Percentiles rank a stretch among this genome's conserved stretches.
Conservation (phyloP, 2,888 invertebrate genomes). For the Platycheirus rosarum region DNA sequence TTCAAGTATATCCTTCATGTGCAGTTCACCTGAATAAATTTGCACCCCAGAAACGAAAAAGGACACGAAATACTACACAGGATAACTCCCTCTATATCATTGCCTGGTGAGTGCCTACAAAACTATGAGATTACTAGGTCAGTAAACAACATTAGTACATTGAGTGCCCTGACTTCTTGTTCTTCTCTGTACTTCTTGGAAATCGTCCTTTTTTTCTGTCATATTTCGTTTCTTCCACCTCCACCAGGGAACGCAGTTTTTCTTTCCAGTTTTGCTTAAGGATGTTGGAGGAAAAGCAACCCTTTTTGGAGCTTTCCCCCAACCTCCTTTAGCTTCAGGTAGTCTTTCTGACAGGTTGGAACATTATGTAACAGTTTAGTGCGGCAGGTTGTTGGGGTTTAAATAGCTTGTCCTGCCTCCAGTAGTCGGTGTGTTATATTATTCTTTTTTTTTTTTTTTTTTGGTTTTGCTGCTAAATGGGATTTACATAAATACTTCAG, state of each 20-base stretch:
- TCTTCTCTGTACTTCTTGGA: neutral
- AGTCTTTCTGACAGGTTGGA: slow-evolving; percentile 23
- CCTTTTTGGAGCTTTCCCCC: neutral
- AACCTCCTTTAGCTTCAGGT: neutral
- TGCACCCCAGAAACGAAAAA: slow-evolving; percentile 36
- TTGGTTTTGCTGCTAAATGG: slow-evolving; percentile 18
- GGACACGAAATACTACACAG: neutral
- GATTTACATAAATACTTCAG: slow-evolving; percentile 52
- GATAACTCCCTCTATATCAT: slow-evolving; percentile 12
- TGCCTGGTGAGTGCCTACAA: neutral
- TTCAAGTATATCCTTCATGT: slow-evolving; percentile 26
- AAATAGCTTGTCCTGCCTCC: slow-evolving; percentile 28
- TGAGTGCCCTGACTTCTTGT: slow-evolving; percentile 14
- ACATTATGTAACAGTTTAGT: slow-evolving; percentile 23
- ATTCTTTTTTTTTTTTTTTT: neutral
- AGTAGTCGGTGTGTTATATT: neutral
- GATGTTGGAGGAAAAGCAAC: neutral
- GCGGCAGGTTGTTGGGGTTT: slow-evolving; percentile 41
- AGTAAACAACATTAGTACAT: slow-evolving; percentile 43
- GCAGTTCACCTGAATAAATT: slow-evolving; percentile 63
- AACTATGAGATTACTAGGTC: slow-evolving; percentile 54
- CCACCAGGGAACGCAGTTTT: neutral
- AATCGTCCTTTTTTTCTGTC: neutral
- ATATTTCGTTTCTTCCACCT: neutral
- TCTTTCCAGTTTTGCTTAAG: neutral